Percentiles rank a stretch among this genome's conserved stretches.
Evolutionary conservation across 2,797 vertebrate genomes (phyloP).

Genomic region (Acomys russatus): DNA sequence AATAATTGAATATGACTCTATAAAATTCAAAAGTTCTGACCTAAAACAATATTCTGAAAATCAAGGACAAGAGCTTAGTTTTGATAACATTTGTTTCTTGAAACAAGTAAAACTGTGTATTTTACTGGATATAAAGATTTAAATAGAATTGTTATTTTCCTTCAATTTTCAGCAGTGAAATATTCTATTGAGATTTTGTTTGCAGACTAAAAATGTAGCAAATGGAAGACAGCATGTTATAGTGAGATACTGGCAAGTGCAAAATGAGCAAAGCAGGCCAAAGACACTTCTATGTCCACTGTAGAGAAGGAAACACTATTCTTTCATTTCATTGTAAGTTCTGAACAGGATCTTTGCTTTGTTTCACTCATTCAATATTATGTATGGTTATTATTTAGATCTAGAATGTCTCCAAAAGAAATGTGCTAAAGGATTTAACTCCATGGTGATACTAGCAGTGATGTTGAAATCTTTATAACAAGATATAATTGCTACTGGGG

Average conservation of each 20-base stretch:
- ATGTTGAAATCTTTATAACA: neutral
- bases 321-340: neutral
- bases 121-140: neutral
- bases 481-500: too few relatives aligned
- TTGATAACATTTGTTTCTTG: neutral
- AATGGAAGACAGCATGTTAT: neutral
- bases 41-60: neutral
- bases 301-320: neutral
- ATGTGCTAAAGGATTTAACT: neutral
- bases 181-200: neutral
- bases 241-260: neutral
- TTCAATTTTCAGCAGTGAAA: neutral
- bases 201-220: neutral
- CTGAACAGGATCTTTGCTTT: neutral
- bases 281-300: neutral
- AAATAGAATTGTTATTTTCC: neutral
- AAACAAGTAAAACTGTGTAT: neutral
- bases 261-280: neutral
- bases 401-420: neutral
- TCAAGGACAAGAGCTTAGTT: neutral
- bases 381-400: too few relatives aligned
- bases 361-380: neutral
- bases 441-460: neutral
- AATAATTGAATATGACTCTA: neutral
- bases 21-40: neutral